A percentile compares a stretch with the other conserved stretches of the same genome.
Conservation (phyloP, 1,140 invertebrate species). For the Asobara japonica region DNA sequence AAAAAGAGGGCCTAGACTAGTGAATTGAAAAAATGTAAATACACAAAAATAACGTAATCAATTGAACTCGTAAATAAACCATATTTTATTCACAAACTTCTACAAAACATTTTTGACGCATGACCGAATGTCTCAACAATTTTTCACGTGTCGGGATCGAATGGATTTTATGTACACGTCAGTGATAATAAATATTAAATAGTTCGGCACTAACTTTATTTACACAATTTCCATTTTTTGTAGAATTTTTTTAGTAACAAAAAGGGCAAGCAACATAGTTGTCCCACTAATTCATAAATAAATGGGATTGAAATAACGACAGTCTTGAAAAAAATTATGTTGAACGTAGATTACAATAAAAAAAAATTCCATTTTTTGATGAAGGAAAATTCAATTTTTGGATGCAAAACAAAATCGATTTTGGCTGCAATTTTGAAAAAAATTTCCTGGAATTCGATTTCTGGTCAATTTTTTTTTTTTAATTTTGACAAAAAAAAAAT, state of each 20-base stretch:
- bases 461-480: too few relatives aligned
- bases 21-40: not conserved
- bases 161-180: conserved; percentile 23
- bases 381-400: too few relatives aligned
- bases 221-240: conserved; percentile 21
- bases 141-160: not conserved
- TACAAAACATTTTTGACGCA: not conserved
- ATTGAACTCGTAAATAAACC: not conserved
- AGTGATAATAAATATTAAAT: conserved; percentile 37
- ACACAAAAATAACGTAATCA: not conserved
- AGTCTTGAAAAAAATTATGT: not conserved
- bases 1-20: conserved; percentile 85
- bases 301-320: not conserved
- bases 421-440: too few relatives aligned
- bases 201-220: conserved; percentile 16
- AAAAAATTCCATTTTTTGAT: too few relatives aligned
- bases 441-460: too few relatives aligned
- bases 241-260: not conserved
- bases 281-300: not conserved
- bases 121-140: not conserved
- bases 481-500: too few relatives aligned
- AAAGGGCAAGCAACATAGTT: not conserved
- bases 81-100: conserved; percentile 1
- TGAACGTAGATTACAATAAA: too few relatives aligned
- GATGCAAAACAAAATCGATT: too few relatives aligned